These are phyloP conservation scores for Drosophila cracens DNA, from an alignment of 2,888 invertebrate genomes.

Conservation along the genomic window DNA sequence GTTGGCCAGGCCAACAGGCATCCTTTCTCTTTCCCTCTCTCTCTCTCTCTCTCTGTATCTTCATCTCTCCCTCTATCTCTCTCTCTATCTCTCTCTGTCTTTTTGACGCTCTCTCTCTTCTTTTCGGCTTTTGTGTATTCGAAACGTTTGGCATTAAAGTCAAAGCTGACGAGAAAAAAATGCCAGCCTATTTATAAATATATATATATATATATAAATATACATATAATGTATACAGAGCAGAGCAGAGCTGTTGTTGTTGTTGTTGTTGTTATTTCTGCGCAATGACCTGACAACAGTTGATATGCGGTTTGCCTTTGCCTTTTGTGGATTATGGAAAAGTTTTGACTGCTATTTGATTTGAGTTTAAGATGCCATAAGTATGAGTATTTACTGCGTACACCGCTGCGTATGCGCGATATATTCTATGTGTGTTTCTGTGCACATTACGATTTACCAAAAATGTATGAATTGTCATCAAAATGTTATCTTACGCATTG, in stretches of 20 bases:
- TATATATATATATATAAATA: constrained; percentile 6
- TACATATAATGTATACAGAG: background rate
- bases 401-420: constrained; percentile 66
- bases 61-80: constrained; percentile 2
- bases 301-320: constrained; percentile 70
- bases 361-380: constrained; percentile 61
- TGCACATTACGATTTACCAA: constrained; percentile 19
- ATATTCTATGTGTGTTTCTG: constrained; percentile 10
- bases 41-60: background rate
- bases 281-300: constrained; percentile 66
- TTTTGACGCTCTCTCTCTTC: constrained; percentile 2
- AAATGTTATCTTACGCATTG: constrained; percentile 60
- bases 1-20: constrained; percentile 41
- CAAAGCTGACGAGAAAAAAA: constrained; percentile 65
- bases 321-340: constrained; percentile 74
- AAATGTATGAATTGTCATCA: constrained; percentile 31
- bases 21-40: background rate
- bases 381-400: constrained; percentile 21
- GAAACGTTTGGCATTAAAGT: constrained; percentile 66
- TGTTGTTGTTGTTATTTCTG: constrained; percentile 34
- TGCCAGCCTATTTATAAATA: constrained; percentile 75
- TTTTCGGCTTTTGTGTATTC: constrained; percentile 63
- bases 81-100: background rate
- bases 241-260: constrained; percentile 18
- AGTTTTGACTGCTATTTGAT: constrained; percentile 80